These are phyloP conservation scores for Rana temporaria DNA, from an alignment of 2,113 vertebrate genomes.

Conservation along the genomic window DNA sequence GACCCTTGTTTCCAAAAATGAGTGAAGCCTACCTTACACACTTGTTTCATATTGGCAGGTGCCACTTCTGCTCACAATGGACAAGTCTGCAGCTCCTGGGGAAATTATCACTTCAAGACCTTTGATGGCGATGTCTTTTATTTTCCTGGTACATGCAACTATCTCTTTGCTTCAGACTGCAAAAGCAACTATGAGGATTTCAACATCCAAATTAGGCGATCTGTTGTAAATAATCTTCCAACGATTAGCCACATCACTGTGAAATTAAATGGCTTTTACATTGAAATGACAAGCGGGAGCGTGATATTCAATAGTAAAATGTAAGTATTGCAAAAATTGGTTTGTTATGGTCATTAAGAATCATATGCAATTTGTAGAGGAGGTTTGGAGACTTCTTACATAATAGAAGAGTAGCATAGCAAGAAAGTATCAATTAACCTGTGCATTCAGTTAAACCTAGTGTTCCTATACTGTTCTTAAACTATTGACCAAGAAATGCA, in stretches of 20 bases:
- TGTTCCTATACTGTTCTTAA: too few species aligned
- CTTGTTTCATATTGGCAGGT: background rate
- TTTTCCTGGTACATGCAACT: constrained; percentile 71
- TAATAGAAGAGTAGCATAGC: too few species aligned
- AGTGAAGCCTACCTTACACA: too few species aligned
- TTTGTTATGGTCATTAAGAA: background rate
- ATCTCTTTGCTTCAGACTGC: constrained; percentile 70
- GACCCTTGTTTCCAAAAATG: too few species aligned
- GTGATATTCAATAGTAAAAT: constrained; percentile 11
- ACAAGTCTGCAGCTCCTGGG: constrained; percentile 72
- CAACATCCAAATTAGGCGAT: constrained; percentile 74
- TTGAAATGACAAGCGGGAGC: background rate
- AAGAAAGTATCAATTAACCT: too few species aligned
- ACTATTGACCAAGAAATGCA: too few species aligned
- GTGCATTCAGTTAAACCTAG: too few species aligned
- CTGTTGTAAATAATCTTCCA: constrained; percentile 30
- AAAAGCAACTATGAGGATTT: constrained; percentile 68
- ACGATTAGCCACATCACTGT: constrained; percentile 64
- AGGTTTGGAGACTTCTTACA: too few species aligned
- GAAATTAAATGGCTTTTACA: constrained; percentile 67
- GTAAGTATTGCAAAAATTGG: constrained; percentile 1
- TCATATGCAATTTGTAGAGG: too few species aligned
- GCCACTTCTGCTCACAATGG: constrained; percentile 61
- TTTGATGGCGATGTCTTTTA: constrained; percentile 69
- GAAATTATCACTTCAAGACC: constrained; percentile 71